A percentile compares a stretch with the other conserved stretches of the same genome.
Conservation (phyloP, 2,797 vertebrate genomes). For the Pterois miles region DNA sequence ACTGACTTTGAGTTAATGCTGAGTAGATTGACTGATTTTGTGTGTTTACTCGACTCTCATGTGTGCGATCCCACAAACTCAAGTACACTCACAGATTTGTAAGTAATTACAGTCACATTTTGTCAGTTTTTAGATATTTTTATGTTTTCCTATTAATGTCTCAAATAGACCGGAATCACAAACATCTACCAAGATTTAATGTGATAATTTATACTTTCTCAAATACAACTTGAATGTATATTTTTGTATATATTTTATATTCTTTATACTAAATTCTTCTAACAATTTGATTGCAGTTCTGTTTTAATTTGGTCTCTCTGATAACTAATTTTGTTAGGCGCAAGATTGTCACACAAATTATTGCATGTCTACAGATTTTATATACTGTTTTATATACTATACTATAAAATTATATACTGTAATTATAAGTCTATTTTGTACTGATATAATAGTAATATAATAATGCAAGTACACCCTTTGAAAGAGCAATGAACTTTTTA, state of each 20-base stretch:
- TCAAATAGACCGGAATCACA: too few species aligned
- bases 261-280: background rate
- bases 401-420: too few species aligned
- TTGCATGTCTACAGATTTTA: accelerated
- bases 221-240: background rate
- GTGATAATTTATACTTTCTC: background rate
- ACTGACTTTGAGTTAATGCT: constrained; percentile 2
- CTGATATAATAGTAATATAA: too few species aligned
- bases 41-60: constrained; percentile 6
- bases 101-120: background rate
- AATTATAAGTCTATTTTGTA: too few species aligned
- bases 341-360: too few species aligned
- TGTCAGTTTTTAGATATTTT: background rate
- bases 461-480: too few species aligned
- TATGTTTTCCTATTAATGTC: background rate
- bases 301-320: background rate
- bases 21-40: constrained; percentile 14
- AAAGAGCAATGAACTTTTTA: too few species aligned
- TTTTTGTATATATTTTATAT: background rate
- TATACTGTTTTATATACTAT: too few species aligned
- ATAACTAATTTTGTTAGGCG: too few species aligned
- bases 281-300: background rate
- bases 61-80: background rate
- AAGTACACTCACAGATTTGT: background rate
- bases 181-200: background rate